Conservation (phyloP, 2,113 vertebrate species). For the Nothoprocta pentlandii region DNA sequence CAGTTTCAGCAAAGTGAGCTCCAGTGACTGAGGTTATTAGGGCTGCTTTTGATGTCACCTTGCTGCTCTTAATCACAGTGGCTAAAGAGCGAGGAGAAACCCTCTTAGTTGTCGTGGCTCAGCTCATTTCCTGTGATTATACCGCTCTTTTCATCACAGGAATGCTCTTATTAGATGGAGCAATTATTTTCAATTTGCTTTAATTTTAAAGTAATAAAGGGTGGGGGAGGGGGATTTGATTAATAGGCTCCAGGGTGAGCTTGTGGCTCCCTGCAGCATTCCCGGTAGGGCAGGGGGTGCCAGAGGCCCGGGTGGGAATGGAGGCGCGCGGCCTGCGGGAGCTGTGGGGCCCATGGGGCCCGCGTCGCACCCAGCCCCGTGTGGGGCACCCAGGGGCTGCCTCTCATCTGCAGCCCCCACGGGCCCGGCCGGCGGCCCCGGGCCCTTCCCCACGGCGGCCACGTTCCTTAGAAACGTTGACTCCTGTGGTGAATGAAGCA, state of each 20-base stretch:
- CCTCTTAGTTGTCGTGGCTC: background rate
- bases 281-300: background rate
- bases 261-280: background rate
- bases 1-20: background rate
- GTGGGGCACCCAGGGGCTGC: no score
- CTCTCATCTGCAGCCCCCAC: no score
- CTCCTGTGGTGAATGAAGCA: no score
- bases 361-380: no score
- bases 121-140: background rate
- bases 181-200: background rate
- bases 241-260: background rate
- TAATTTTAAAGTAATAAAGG: background rate
- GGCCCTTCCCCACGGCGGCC: no score
- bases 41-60: background rate
- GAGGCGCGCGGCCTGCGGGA: background rate
- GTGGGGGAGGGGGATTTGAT: background rate
- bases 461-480: no score
- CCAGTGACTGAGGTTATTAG: background rate
- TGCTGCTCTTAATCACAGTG: background rate
- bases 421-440: no score
- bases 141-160: background rate
- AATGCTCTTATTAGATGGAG: background rate
- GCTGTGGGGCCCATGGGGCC: no score
- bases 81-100: background rate
- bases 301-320: background rate